Base-by-base conservation (phyloP, 2,888 invertebrate genomes). In the Agrochola circellaris region DNA sequence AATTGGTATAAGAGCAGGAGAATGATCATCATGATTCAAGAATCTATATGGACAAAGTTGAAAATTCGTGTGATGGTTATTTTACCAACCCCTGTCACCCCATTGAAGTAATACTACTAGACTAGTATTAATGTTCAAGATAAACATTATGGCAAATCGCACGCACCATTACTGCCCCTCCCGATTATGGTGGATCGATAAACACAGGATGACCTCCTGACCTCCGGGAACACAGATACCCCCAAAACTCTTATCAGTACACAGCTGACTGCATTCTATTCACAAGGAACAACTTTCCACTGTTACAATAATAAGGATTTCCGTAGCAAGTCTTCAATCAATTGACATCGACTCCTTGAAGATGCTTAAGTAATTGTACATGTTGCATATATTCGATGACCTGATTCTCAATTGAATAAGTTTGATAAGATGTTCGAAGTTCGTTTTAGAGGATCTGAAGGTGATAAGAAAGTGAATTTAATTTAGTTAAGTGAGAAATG, bases 401-500 rank as follows among this genome's bases (percentile, higher is more conserved):
- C 78, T 70, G 61, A 51, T 58, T 66, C 38, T 34, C 23, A 83
- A 83, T 77, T 66, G 70, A 77, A 83, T 61, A 48, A 65, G 30
- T 69, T 65, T 54, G 61, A 51, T 70, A 83, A 67, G 30, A 15
- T 38, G 69, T 69, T 60, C 68, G 82, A 82, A 82, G 76, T 82
- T 60, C 51, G 13, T 30, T 61, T 60, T 26, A 5, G 8, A 58
- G 54, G n/a, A 45, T 48, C 60, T 66, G 23, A n/a, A 60, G 66
- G 66, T 77, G 77, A 64, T 82, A 76, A 68, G 82, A 34, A 68
- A 64, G 73, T 65, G 74, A 81, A 74, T 78, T 80, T 71, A 26
- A 72, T 80, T 73, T 65, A 13, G n/a, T 51, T 65, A 30, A 81
- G 42, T 65, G 8, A 15, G 1, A 6, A 62, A 17, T 60, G 20